Percentiles rank a stretch among this genome's conserved stretches.
phyloP scores from a whole-genome alignment of 2,113 vertebrate genomes.

The Ranitomeya variabilis region DNA sequence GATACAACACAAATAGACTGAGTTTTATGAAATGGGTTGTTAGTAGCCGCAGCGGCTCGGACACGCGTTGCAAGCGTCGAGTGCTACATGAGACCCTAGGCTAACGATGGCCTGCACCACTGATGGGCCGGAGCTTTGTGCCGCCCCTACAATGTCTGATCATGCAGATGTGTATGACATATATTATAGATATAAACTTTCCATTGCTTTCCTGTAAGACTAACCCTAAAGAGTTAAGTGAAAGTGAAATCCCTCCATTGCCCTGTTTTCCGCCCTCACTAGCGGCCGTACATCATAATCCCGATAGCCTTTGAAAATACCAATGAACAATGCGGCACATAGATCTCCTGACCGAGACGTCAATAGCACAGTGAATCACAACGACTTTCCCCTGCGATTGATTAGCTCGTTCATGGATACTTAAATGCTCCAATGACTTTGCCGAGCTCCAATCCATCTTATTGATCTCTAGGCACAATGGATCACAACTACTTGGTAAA shows the following conservation, averaged over 20 bases:
- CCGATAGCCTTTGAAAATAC: constrained; percentile 4
- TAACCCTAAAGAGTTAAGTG: not conserved
- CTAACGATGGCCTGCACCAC: no score
- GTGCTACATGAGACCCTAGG: no score
- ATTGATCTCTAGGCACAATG: constrained; percentile 32
- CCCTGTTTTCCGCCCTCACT: not conserved
- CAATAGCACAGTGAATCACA: constrained; percentile 29
- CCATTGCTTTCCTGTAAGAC: not conserved
- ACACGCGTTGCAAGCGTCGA: no score
- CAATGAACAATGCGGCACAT: not conserved
- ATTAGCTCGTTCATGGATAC: constrained; percentile 33
- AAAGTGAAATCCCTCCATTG: not conserved
- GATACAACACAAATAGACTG: no score
- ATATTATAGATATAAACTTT: not conserved
- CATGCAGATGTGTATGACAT: no score
- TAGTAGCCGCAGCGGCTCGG: no score
- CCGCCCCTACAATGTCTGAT: no score
- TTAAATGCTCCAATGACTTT: constrained; percentile 22
- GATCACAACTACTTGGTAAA: constrained; percentile 43
- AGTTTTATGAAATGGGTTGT: no score
- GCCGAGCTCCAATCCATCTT: constrained; percentile 17
- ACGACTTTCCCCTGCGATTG: constrained; percentile 27
- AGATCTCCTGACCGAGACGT: constrained; percentile 28
- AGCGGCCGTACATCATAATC: constrained; percentile 5
- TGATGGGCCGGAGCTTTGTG: no score